Percentiles rank a stretch among this genome's conserved stretches.
phyloP scores from a whole-genome alignment of 2,888 invertebrate species.

The Hypomecis atomaria region DNA sequence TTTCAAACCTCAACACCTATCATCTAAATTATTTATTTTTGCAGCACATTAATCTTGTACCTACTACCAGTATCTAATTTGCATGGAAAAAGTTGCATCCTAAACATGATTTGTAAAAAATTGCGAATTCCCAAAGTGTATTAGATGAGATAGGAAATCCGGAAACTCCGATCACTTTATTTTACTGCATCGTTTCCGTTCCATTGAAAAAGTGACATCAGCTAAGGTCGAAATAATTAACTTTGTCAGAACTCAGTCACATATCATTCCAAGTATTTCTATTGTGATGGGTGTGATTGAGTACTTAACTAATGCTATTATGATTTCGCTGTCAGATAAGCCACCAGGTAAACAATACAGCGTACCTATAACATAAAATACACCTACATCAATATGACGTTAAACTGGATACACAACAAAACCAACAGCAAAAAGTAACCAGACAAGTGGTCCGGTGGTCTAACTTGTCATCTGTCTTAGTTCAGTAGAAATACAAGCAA shows the following conservation, averaged over 20 bases:
- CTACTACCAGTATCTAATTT: no score
- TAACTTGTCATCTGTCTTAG: no score
- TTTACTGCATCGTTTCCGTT: conserved; percentile 19
- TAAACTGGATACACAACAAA: background rate
- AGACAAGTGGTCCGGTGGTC: no score
- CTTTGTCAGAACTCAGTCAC: conserved; percentile 21
- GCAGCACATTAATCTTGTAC: no score
- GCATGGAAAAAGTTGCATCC: no score
- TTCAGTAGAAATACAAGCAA: no score
- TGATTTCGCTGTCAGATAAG: conserved; percentile 5
- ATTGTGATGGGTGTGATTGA: conserved; percentile 14
- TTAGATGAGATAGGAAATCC: background rate
- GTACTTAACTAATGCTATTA: conserved; percentile 4
- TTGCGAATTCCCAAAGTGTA: background rate
- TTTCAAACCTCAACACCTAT: no score
- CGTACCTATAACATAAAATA: background rate
- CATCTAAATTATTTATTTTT: no score
- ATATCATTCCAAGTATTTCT: conserved; percentile 14
- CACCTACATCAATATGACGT: background rate
- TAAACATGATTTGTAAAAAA: no score
- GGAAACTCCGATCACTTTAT: conserved; percentile 5
- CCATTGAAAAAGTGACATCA: conserved; percentile 24
- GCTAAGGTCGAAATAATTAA: conserved; percentile 39
- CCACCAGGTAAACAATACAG: background rate
- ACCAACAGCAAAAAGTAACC: no score